Percentiles rank a stretch among this genome's conserved stretches.
Conservation (phyloP, 2,113 vertebrate species). For the Tragelaphus strepsiceros region DNA sequence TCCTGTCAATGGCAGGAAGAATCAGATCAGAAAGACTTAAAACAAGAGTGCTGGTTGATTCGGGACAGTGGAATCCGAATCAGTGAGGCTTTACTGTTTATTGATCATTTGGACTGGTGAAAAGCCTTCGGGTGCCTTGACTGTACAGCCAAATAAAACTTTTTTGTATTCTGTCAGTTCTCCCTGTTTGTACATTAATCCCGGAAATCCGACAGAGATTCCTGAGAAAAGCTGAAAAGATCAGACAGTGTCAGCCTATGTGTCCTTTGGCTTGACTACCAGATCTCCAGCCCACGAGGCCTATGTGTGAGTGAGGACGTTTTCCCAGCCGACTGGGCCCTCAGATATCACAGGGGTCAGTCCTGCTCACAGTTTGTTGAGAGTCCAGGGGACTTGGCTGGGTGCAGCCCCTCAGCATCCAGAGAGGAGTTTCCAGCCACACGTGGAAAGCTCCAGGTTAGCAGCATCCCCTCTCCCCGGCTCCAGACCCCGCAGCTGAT, state of each 20-base stretch:
- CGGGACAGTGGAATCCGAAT: not conserved
- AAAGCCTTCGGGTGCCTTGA: not conserved
- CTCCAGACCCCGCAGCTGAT: not conserved
- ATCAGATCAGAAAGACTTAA: not conserved
- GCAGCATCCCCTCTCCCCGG: rapidly evolving
- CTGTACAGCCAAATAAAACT: not conserved
- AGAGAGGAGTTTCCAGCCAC: not conserved
- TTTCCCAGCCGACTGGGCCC: not conserved
- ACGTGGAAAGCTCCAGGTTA: rapidly evolving
- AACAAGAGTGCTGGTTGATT: not conserved
- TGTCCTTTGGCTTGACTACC: not conserved
- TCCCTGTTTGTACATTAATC: not conserved
- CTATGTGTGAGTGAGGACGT: not conserved
- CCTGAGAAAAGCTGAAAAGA: not conserved
- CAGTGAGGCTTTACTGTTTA: not conserved
- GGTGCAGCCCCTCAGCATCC: not conserved
- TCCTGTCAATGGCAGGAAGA: not conserved
- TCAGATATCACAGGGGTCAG: not conserved
- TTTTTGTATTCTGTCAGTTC: not conserved
- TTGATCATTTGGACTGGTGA: not conserved
- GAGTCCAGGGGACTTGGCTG: not conserved
- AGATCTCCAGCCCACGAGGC: not conserved
- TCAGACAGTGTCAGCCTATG: not conserved
- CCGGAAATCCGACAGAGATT: not conserved
- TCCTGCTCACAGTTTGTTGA: not conserved